Evolutionary conservation across 2,113 vertebrate genomes (phyloP).

Genomic region (Accipiter cooperii): DNA sequence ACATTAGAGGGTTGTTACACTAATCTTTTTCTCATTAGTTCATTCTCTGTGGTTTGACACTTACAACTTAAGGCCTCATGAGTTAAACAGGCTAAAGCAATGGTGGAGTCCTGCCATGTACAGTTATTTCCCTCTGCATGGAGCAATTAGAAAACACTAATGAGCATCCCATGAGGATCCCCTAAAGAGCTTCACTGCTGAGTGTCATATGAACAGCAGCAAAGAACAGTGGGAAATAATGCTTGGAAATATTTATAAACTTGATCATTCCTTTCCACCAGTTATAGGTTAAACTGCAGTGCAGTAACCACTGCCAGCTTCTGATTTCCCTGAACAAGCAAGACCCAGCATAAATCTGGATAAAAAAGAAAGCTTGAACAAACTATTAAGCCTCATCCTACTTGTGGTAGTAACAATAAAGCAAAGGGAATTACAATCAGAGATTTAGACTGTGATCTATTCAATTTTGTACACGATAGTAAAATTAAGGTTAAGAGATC

Average conservation of each 20-base stretch:
- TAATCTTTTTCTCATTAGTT: constrained; percentile 20
- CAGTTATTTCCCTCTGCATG: neutral
- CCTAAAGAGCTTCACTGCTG: neutral
- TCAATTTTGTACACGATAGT: neutral
- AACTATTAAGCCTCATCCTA: neutral
- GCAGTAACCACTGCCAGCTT: neutral
- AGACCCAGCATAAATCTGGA: neutral
- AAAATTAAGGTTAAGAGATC: neutral
- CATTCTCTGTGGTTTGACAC: neutral
- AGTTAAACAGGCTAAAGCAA: neutral
- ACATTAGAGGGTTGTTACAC: neutral
- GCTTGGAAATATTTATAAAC: neutral
- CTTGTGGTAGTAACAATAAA: neutral
- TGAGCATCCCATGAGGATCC: neutral
- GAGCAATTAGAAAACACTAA: constrained; percentile 26
- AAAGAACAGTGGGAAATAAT: neutral
- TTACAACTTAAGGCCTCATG: neutral
- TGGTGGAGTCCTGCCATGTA: neutral
- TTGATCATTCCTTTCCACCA: neutral
- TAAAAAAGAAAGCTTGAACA: neutral
- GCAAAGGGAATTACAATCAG: neutral
- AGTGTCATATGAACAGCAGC: neutral
- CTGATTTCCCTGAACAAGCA: neutral
- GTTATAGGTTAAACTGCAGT: neutral
- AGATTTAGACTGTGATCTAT: neutral